Base-by-base conservation (phyloP, 1,140 invertebrate genomes). In the Drosophila ercepeae region DNA sequence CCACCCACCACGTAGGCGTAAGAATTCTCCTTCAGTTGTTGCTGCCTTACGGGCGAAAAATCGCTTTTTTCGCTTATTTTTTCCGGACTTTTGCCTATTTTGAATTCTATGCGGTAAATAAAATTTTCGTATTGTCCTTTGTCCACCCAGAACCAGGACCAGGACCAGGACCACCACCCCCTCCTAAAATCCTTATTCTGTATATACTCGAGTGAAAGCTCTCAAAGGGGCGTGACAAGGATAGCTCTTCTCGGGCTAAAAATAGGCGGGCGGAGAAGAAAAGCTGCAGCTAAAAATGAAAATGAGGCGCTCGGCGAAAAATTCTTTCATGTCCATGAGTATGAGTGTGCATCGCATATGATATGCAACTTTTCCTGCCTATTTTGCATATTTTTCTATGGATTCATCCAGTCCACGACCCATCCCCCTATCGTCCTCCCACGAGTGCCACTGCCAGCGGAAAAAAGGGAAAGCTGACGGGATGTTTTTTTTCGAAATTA, bases 61-160 rank as follows among this genome's bases (percentile, higher is more conserved):
- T 65, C n/a, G n/a, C n/a, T n/a, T n/a, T n/a, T 75, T 71, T 59
- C 44, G 19, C 52, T 50, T 54, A 34, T 63, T 36, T 42, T 36
- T 42, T 41, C 44, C 52, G 29, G 45, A 63, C 61, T 73, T 77
- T 77, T 77, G 64, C 68, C 51, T 74, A 74, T 79, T 81, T 75
- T 65, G n/a, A 79, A 81, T 81, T 79, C 77, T 81, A 81, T 79
- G 77, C 77, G 77, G 77, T 79, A 79, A 79, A 79, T 81, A 81
- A 81, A 81, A 81, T 81, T 72, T 81, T 76, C 50, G 54, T 65
- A 81, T 81, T 81, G 77, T 81, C 72, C 67, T 65, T 41, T 67
- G 48, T 27, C 46, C 46, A 64, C 41, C 23, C 45, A 18, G 46
- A n/a, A n/a, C n/a, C n/a, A n/a, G n/a, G n/a, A n/a, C n/a, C n/a